Evolutionary conservation across 2,888 invertebrate genomes (phyloP), one percentile per base, ranked within the genome.

Genomic region (Eupithecia abbreviata): DNA sequence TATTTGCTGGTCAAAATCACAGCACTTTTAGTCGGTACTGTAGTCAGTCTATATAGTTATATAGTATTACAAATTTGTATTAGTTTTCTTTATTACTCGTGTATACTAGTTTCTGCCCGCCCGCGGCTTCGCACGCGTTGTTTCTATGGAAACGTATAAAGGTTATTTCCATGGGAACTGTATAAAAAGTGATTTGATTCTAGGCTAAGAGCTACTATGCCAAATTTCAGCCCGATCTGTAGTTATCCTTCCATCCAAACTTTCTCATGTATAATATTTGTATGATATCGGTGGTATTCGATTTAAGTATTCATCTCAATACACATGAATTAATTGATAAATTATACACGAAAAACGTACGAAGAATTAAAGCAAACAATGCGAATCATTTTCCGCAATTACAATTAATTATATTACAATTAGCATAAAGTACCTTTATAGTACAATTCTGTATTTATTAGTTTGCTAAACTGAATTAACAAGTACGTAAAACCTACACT

Each of bases 391-490:
- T 78, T 71, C 68, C 75, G 65, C 49, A 66, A 73, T 67, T 67
- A 51, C 43, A 51, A 67, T 49, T n/a, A 42, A n/a, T 43, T n/a
- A 72, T 7, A 15, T 18, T 65, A 72, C 49, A 45, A 51, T 51
- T 62, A 62, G 62, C 62, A 62, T 62, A 30, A 62, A 62, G 62
- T 18, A 62, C 10, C 4, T 62, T 62, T 30, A 30, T 62, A 62
- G 30, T 62, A 62, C 30, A 62, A 30, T 62, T 62, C 30, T 62
- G 30, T 10, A 30, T 62, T 62, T 62, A 30, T 12, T 62, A 62
- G 90, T 89, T 91, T 87, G 89, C 79, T 86, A 58, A 87, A 87
- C 89, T 86, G 84, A 90, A 90, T 87, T 89, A 90, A 90, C 90
- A 90, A 89, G 88, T n/a, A 18, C 68, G 68, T 68, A 42, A 68